Base-by-base conservation (phyloP, 2,113 vertebrate species). In the Carassius gibelio region DNA sequence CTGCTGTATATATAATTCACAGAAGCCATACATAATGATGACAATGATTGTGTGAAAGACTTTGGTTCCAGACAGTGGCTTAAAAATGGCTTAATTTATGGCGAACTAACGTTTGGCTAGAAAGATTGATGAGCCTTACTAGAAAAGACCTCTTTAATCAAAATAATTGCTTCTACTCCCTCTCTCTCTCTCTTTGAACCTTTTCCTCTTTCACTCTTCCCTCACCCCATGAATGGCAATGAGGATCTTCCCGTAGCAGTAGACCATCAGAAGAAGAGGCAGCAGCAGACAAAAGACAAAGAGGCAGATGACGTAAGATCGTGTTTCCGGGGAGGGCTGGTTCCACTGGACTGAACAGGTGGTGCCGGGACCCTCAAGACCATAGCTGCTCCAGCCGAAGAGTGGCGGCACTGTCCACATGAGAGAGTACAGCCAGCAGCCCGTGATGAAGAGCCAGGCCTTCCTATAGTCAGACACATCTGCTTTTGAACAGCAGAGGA, bases 381-480 rank as follows among this genome's bases (percentile, higher is more conserved):
- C 93, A 0, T 95, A 96, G 38, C 91, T 91, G 90, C 94, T 96
- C 95, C 96, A 96, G 71, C 95, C 95, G 1, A 96, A 91, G 34
- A 95, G 95, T 0, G 94, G 95, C 0, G 95, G 95, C 17, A 91
- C 5, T 0, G 93, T 95, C 95, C 95, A 96, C 45, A 92, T 0
- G 83, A 96, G 90, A 26, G 94, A 95, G 89, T 96, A 96, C 0
- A 75, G 84, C 95, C 96, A 96, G 81, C 86, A 82, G 75, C 78
- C 45, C 2, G 14, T 82, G 30, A 85, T 80, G 75, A 57, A 87
- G 21, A 88, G 57, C 82, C 81, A 84, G 76, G 87, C 71, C 87
- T 86, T 86, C 64, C 66, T 81, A 69, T 82, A 88, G 82, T 89
- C 82, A 2, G 81, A 61, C 3, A 81, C 50, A 15, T 86, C 88